phyloP scores from a whole-genome alignment of 2,113 vertebrate genomes.

The Chionomys nivalis region DNA sequence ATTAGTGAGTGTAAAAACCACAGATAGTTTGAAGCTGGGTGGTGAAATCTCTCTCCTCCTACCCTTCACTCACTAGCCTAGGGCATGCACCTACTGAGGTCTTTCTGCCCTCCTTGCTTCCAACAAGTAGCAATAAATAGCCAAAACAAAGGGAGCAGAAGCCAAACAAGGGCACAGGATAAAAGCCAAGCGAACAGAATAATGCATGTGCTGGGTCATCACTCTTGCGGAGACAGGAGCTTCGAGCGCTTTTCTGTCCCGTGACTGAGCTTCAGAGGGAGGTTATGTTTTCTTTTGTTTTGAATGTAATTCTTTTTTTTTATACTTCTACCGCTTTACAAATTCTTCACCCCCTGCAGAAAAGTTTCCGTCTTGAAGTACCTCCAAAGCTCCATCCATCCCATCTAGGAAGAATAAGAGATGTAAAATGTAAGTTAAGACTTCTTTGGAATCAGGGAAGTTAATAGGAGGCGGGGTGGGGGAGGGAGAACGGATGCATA shows the following conservation, averaged over 20 bases:
- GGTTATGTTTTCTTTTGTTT: not conserved
- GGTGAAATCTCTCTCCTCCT: not conserved
- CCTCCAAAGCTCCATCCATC: not conserved
- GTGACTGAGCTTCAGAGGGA: not conserved
- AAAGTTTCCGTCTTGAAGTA: conserved; percentile 35
- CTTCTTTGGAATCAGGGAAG: not conserved
- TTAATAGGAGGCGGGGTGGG: not conserved
- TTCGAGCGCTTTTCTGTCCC: not conserved
- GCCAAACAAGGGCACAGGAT: not conserved
- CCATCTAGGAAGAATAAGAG: conserved; percentile 20
- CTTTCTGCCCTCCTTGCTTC: not conserved
- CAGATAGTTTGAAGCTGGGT: not conserved
- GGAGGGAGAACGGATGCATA: not conserved
- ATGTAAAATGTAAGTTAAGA: not conserved
- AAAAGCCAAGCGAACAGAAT: conserved; percentile 36
- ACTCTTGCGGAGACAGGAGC: not conserved
- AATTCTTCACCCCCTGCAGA: conserved; percentile 1
- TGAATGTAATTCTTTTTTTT: not conserved
- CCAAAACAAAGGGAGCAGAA: conserved; percentile 38
- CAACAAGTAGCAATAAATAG: conserved; percentile 22
- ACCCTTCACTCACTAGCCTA: not conserved
- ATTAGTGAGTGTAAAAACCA: not conserved
- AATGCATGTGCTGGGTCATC: conserved; percentile 15
- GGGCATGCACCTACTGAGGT: not conserved
- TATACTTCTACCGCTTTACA: not conserved